Percentiles rank a stretch among this genome's conserved stretches.
Conservation (phyloP, 2,888 invertebrate species). For the Ichneumon xanthorius region DNA sequence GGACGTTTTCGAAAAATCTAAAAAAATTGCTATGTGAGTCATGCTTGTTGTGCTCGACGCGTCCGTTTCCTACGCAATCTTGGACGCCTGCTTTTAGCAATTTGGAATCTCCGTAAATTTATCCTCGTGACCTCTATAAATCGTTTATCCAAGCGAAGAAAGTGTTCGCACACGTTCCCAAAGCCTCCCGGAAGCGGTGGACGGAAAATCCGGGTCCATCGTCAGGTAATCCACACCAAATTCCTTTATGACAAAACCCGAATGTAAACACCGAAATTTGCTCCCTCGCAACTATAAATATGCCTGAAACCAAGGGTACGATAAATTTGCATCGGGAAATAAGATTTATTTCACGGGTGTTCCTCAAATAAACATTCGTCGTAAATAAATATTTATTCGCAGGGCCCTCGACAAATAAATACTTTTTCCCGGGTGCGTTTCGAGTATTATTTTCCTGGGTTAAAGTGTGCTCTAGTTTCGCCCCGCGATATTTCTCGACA, state of each 20-base stretch:
- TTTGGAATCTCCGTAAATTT: neutral
- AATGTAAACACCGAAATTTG: neutral
- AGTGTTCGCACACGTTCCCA: neutral
- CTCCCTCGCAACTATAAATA: neutral
- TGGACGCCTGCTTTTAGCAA: neutral
- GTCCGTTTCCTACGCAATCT: neutral
- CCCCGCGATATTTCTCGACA: constrained; percentile 27
- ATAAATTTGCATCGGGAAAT: neutral
- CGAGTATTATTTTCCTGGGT: neutral
- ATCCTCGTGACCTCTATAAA: neutral
- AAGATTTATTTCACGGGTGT: neutral
- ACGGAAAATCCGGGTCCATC: neutral
- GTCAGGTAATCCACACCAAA: neutral
- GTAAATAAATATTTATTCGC: neutral
- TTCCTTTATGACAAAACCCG: neutral
- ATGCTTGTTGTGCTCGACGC: neutral
- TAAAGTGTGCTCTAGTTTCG: constrained; percentile 13
- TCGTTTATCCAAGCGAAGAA: neutral
- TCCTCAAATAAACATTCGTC: neutral
- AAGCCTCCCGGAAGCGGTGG: neutral
- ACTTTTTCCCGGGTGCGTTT: neutral
- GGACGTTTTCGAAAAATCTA: too few relatives aligned
- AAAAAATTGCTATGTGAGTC: too few relatives aligned
- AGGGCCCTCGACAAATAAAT: neutral
- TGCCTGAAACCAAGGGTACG: neutral